phyloP scores from a whole-genome alignment of 2,888 invertebrate species.

The Eristalinus sepulchralis region DNA sequence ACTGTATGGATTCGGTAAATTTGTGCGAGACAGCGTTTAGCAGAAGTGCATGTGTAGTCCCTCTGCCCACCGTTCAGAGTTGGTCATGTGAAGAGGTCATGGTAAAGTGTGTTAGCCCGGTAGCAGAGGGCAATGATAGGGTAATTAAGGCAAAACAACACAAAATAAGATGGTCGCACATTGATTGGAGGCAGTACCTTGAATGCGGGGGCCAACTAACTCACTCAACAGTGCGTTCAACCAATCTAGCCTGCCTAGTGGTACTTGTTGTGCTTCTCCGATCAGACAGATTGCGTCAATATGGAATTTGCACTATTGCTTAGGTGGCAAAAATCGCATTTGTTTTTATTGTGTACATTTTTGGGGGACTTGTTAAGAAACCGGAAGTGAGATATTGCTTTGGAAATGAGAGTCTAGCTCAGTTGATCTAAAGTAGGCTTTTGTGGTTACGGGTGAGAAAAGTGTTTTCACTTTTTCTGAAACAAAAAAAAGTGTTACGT shows the following conservation, averaged over 20 bases:
- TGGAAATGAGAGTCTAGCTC: background rate
- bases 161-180: conserved; percentile 2
- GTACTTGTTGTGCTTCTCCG: background rate
- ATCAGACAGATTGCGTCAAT: background rate
- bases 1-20: background rate
- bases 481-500: too few species aligned
- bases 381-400: background rate
- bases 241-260: background rate
- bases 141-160: conserved; percentile 16
- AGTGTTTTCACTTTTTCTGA: too few species aligned
- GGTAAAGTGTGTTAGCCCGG: conserved; percentile 32
- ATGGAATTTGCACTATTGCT: background rate
- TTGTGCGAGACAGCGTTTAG: background rate
- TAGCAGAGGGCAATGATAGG: conserved; percentile 22
- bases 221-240: background rate
- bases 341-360: background rate
- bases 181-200: conserved; percentile 47
- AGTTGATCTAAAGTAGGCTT: too few species aligned
- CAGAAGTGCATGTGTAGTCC: conserved; percentile 33
- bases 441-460: too few species aligned
- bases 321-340: background rate
- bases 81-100: conserved; percentile 60
- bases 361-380: background rate
- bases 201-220: conserved; percentile 5
- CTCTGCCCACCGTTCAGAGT: conserved; percentile 12